Base-by-base conservation (phyloP, 2,797 vertebrate species). In the Manis pentadactyla region DNA sequence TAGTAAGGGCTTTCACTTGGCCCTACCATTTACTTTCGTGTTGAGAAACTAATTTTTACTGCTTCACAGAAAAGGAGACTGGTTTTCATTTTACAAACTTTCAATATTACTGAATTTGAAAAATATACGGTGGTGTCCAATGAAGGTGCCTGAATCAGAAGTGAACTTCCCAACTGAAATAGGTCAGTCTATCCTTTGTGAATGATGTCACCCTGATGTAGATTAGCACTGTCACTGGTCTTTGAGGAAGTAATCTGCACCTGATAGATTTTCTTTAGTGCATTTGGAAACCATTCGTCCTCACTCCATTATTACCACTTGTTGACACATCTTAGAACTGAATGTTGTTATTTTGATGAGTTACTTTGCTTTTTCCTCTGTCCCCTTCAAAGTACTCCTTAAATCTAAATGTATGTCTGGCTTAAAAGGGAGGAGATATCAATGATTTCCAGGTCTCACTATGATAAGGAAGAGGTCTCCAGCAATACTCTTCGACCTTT, bases 1-100 rank as follows among this genome's bases (percentile, higher is more conserved):
- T 53, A 87, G 74, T 53, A 86, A 93, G 29, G 21, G 15, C 37
- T 53, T 93, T 21, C 63, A 71, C 42, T 39, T 46, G 10, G 0
- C 53, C 46, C 94, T 86, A 51, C 12, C 18, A 11, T 29, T 92
- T 73, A n/a, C 19, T 29, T 71, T 90, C 61, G 34, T 53, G 12
- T 86, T 93, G 86, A 31, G 55, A 89, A 94, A 91, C 29, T 37
- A 39, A 61, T 39, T 71, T 68, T 90, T 83, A 83, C 7, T 18
- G 14, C 23, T 89, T 87, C 31, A 59, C 23, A 59, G 49, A 27
- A 95, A 96, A 95, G 23, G 17, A 81, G 8, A 39, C 21, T 49
- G 25, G 2, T 49, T 84, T 90, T 83, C 13, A 74, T 5, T 9
- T 49, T 68, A 77, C 25, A 92, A 91, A 79, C 0, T 83, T 77